Conservation (phyloP, 2,113 vertebrate genomes). For the Cololabis saira region DNA sequence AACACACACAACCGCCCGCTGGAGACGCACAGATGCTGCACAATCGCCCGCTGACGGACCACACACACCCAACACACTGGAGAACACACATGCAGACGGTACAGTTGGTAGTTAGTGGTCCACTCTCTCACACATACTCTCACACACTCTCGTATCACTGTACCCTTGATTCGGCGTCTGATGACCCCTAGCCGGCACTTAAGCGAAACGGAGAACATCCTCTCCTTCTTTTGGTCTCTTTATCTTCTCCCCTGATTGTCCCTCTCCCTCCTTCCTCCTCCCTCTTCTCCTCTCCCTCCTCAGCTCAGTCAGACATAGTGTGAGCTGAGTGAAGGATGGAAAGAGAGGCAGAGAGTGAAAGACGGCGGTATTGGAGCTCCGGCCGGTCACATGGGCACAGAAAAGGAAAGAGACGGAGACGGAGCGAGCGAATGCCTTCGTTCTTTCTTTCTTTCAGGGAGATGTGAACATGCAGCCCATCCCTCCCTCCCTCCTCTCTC, state of each 20-base stretch:
- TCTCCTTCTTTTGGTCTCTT: constrained; percentile 46
- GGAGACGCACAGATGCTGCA: no score
- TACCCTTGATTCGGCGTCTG: constrained; percentile 89
- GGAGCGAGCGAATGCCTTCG: constrained; percentile 52
- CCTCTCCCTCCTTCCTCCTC: constrained; percentile 18
- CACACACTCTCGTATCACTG: constrained; percentile 49
- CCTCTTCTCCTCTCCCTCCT: constrained; percentile 58
- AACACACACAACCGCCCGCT: background rate
- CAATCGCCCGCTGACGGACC: background rate
- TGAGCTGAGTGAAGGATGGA: constrained; percentile 54
- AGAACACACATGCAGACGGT: constrained; percentile 12
- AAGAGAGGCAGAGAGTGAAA: constrained; percentile 35
- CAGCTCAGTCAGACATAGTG: constrained; percentile 75
- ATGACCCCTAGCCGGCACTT: constrained; percentile 92
- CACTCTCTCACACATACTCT: constrained; percentile 9
- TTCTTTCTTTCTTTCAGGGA: constrained; percentile 26
- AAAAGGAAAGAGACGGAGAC: constrained; percentile 40
- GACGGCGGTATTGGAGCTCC: constrained; percentile 47
- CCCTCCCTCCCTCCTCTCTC: constrained; percentile 9
- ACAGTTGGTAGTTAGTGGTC: constrained; percentile 20
- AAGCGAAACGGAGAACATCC: constrained; percentile 91
- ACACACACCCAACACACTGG: constrained; percentile 14
- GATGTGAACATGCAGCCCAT: constrained; percentile 32
- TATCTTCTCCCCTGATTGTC: constrained; percentile 69
- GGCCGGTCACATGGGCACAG: constrained; percentile 81